A percentile compares a stretch with the other conserved stretches of the same genome.
Conservation (phyloP, 2,888 invertebrate genomes). For the Amblyjoppa fuscipennis region DNA sequence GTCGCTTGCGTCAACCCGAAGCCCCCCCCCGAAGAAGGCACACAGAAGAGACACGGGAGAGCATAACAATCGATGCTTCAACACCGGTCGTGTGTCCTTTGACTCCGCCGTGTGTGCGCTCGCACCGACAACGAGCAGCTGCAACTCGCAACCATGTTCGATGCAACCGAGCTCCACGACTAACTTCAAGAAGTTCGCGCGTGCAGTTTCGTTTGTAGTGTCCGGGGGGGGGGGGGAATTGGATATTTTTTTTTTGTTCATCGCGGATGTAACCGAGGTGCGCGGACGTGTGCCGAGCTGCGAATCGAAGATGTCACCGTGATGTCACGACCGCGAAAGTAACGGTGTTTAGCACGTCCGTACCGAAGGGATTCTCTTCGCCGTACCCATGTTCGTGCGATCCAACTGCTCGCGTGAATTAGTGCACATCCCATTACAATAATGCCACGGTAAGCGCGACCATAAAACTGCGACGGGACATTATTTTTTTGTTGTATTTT, state of each 20-base stretch:
- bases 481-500: conserved; percentile 10
- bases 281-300: conserved; percentile 59
- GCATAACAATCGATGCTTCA: conserved; percentile 18
- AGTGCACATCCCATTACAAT: conserved; percentile 68
- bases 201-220: neutral
- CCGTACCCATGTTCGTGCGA: conserved; percentile 69
- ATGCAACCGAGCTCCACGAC: conserved; percentile 35
- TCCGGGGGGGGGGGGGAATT: neutral
- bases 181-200: conserved; percentile 54
- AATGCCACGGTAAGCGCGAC: conserved; percentile 73
- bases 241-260: conserved; percentile 19
- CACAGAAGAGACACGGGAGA: neutral
- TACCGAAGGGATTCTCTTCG: conserved; percentile 19
- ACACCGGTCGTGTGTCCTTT: neutral
- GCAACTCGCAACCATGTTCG: conserved; percentile 26
- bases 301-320: conserved; percentile 70
- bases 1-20: too few species aligned
- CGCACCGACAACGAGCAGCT: conserved; percentile 2
- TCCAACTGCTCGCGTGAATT: conserved; percentile 61
- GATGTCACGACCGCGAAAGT: conserved; percentile 71
- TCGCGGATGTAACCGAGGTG: conserved; percentile 30
- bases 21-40: neutral
- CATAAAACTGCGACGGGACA: neutral
- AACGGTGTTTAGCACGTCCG: conserved; percentile 68
- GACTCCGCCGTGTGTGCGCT: neutral